phyloP scores from a whole-genome alignment of 2,888 invertebrate species.

The Volucella zonaria region DNA sequence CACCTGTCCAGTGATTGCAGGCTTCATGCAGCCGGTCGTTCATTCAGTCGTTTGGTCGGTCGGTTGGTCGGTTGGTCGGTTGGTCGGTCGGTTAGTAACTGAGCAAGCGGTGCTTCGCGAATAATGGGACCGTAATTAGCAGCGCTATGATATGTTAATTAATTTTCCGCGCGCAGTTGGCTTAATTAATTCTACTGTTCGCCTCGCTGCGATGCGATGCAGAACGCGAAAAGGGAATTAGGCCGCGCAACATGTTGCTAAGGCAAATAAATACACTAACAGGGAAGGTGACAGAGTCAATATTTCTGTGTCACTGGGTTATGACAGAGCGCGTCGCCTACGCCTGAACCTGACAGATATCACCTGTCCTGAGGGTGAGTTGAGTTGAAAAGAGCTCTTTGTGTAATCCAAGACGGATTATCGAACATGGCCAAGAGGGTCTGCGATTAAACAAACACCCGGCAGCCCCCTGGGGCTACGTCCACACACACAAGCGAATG shows the following conservation, averaged over 20 bases:
- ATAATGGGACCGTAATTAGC: slow-evolving; percentile 69
- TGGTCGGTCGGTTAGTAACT: neutral
- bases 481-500: neutral
- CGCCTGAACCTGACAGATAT: slow-evolving; percentile 15
- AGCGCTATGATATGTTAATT: slow-evolving; percentile 71
- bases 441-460: slow-evolving; percentile 30
- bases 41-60: no score
- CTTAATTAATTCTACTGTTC: slow-evolving; percentile 59
- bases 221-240: slow-evolving; percentile 7
- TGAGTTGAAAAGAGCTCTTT: slow-evolving; percentile 36
- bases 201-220: slow-evolving; percentile 23
- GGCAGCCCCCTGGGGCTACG: slow-evolving; percentile 11
- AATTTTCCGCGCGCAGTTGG: slow-evolving; percentile 69
- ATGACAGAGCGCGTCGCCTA: slow-evolving; percentile 62
- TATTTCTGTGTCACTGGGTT: slow-evolving; percentile 69
- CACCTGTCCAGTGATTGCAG: slow-evolving; percentile 72
- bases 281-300: slow-evolving; percentile 23
- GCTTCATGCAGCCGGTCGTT: slow-evolving; percentile 6
- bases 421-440: slow-evolving; percentile 16
- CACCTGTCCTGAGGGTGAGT: slow-evolving; percentile 36
- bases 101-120: slow-evolving; percentile 58
- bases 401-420: slow-evolving; percentile 44
- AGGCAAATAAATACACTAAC: neutral
- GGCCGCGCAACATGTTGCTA: slow-evolving; percentile 38
- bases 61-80: no score